These are phyloP conservation scores for Agriopis marginaria DNA, from an alignment of 2,888 invertebrate species.

Conservation along the genomic window DNA sequence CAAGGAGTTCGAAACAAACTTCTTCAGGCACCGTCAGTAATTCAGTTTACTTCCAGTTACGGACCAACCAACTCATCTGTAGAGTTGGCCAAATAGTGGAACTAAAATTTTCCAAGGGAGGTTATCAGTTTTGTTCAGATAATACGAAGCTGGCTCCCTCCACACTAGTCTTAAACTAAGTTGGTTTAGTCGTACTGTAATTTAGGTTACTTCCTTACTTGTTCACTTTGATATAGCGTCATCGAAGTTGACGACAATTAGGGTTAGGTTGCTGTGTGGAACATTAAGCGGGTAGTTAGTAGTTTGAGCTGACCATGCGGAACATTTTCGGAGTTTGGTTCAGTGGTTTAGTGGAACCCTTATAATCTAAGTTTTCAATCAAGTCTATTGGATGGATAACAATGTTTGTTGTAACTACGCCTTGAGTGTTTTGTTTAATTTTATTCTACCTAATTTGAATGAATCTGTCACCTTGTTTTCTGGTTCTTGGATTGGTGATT, in stretches of 20 bases:
- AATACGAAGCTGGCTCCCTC: neutral
- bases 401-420: neutral
- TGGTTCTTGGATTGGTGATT: too few relatives aligned
- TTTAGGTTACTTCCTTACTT: constrained; percentile 24
- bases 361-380: neutral
- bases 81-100: neutral
- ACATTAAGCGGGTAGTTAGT: constrained; percentile 8
- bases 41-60: constrained; percentile 30
- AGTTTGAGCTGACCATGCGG: constrained; percentile 2
- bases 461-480: neutral
- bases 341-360: neutral
- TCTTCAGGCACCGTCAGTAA: constrained; percentile 33
- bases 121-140: neutral
- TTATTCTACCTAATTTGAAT: neutral
- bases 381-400: neutral
- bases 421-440: neutral
- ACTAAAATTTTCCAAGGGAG: neutral
- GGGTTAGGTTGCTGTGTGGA: constrained; percentile 16
- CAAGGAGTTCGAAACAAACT: constrained; percentile 49
- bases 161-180: neutral
- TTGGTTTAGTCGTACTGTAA: neutral
- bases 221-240: constrained; percentile 28
- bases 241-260: constrained; percentile 28
- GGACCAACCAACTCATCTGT: neutral
- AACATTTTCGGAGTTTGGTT: neutral